phyloP scores from a whole-genome alignment of 2,888 invertebrate genomes.

The Gymnosoma rotundatum region DNA sequence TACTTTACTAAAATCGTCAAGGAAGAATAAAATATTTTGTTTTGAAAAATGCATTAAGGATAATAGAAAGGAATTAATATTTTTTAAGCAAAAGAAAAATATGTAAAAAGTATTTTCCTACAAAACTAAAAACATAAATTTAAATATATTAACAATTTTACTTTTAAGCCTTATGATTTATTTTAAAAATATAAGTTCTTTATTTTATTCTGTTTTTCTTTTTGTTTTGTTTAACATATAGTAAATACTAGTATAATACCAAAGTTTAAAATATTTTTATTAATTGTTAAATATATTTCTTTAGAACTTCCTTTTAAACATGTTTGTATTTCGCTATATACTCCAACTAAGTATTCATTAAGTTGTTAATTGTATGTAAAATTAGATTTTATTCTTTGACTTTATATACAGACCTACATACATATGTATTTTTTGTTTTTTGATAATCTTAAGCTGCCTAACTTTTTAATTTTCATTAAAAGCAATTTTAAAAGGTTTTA shows the following conservation, averaged over 20 bases:
- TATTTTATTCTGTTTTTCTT: slow-evolving; percentile 18
- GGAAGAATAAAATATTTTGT: background rate
- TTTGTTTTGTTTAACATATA: slow-evolving; percentile 52
- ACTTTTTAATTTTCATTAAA: slow-evolving; percentile 61
- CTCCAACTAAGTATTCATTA: slow-evolving; percentile 30
- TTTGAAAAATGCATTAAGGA: slow-evolving; percentile 2
- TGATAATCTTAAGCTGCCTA: slow-evolving; percentile 67
- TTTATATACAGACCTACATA: background rate
- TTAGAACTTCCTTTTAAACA: slow-evolving; percentile 69
- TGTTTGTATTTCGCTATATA: slow-evolving; percentile 65
- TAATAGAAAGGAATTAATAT: slow-evolving; percentile 2
- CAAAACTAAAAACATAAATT: slow-evolving; percentile 24
- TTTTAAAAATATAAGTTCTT: slow-evolving; percentile 44
- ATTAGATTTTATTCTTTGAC: slow-evolving; percentile 14
- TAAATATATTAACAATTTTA: slow-evolving; percentile 24
- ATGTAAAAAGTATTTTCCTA: slow-evolving; percentile 60
- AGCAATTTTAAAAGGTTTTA: slow-evolving; percentile 69
- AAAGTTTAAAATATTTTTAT: slow-evolving; percentile 76
- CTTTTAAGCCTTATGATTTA: slow-evolving; percentile 19
- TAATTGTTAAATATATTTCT: slow-evolving; percentile 59
- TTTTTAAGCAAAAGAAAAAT: slow-evolving; percentile 20
- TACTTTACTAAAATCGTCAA: slow-evolving; percentile 35
- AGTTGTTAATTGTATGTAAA: slow-evolving; percentile 52
- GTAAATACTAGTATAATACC: slow-evolving; percentile 80
- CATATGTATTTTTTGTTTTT: slow-evolving; percentile 22